These are phyloP conservation scores for Hyles euphorbiae DNA, from an alignment of 1,140 invertebrate genomes.

Conservation along the genomic window DNA sequence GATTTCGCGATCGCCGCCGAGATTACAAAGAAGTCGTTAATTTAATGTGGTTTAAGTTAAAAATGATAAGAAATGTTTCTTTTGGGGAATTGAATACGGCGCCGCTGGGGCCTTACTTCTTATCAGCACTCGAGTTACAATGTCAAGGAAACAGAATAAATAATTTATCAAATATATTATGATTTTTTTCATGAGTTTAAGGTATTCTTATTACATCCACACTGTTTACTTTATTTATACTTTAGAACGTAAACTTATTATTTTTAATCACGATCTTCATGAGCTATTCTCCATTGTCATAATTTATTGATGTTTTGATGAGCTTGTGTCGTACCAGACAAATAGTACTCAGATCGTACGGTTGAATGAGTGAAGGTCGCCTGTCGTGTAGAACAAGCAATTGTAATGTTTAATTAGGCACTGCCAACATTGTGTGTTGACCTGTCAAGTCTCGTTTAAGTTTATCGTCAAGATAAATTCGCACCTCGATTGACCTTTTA, in stretches of 20 bases:
- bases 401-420: conserved; percentile 33
- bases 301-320: neutral
- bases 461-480: conserved; percentile 15
- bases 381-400: conserved; percentile 10
- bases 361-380: conserved; percentile 9
- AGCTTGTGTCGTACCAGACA: neutral
- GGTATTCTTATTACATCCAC: neutral
- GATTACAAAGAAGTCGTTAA: conserved; percentile 12
- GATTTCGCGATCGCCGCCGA: conserved; percentile 1
- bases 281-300: neutral
- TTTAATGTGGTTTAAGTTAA: conserved; percentile 20
- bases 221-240: no score
- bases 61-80: conserved; percentile 34
- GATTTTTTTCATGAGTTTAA: conserved; percentile 12
- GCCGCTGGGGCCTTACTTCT: conserved; percentile 19
- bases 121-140: conserved; percentile 34
- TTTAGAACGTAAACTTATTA: neutral
- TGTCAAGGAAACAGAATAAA: conserved; percentile 38
- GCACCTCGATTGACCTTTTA: conserved; percentile 21
- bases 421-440: conserved; percentile 31
- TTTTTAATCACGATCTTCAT: neutral
- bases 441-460: conserved; percentile 32
- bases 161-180: conserved; percentile 40
- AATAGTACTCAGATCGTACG: neutral
- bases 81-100: conserved; percentile 31